Evolutionary conservation across 2,888 invertebrate genomes (phyloP), one percentile per base, ranked within the genome.

Genomic region (Hirtodrosophila cameraria): DNA sequence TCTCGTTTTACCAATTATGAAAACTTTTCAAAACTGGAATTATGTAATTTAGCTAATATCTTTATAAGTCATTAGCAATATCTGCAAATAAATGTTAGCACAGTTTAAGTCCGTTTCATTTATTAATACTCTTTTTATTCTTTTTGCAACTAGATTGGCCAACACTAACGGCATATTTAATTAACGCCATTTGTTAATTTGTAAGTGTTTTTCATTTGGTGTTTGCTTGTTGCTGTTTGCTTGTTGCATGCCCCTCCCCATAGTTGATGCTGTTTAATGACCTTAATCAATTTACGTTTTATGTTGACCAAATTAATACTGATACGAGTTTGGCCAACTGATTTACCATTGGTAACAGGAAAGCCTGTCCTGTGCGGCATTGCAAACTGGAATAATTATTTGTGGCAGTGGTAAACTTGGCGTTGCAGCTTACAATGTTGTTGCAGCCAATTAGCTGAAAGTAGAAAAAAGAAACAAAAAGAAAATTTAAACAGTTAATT

Each of bases 231-330:
- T 20, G 13, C 38, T 31, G 3, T n/a, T n/a, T n/a, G 5, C 8
- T 16, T n/a, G 5, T 35, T 25, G 13, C 6, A 11, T 7, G 23
- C 25, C 48, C 30, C 35, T 8, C 28, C 35, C 28, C 20, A 2
- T 18, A 8, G 57, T 23, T 43, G 52, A 9, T 59, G 28, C 50
- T 60, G 64, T 18, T 54, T 79, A 80, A 80, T 80, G 62, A 64
- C 61, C 58, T 53, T 68, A 80, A 80, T 85, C 86, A 85, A 80
- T 86, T 86, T 68, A 72, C 71, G 66, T 60, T 79, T 75, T 64
- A 65, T 66, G 81, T 53, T 67, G 46, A 41, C 74, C 63, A 83
- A 82, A 72, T 79, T 61, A 72, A 73, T 62, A 75, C 58, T 50
- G 59, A 83, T 83, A 81, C 55, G 16, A 64, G 61, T 66, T 71